Evolutionary conservation across 2,888 invertebrate genomes (phyloP), one percentile per base, ranked within the genome.

Genomic region (Amiota mariae): DNA sequence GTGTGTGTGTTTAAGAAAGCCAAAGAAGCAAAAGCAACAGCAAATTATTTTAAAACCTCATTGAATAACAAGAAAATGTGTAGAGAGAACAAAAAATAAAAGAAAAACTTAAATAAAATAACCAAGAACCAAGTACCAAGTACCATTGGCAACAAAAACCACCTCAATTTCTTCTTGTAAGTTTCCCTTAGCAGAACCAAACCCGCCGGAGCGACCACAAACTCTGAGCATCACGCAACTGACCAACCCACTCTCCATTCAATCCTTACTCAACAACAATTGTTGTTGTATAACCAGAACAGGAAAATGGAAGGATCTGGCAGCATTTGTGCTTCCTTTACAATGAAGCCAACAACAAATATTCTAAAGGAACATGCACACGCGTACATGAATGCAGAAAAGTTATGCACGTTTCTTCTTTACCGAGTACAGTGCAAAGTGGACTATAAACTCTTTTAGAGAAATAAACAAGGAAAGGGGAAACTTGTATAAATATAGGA

Each of bases 21-120:
- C n/a, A 54, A 54, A 54, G 54, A 12, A 18, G 59, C 36, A 20
- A 18, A 36, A 36, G 46, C 18, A 18, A n/a, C 66, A n/a, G 66
- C 54, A 68, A 68, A 68, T 68, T 68, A 68, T 68, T 68, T 66
- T 68, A 49, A 68, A 68, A 68, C 18, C 6, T 54, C 67, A 68
- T 51, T 12, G 3, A 49, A 67, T 15, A 67, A 67, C 13, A 11
- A 67, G 18, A 54, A 51, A 48, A 51, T 54, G n/a, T n/a, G n/a
- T n/a, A 20, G 15, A 66, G n/a, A 15, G 20, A 66, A 49, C 11
- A 20, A 66, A 49, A 66, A 49, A 36, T 15, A 11, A 13, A 46
- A 63, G 63, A 63, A 63, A 63, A 63, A 63, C 46, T 24, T 46
- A 63, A 63, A 63, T 63, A 63, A 63, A 63, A 13, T 13, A 63